Conservation (phyloP, 2,113 vertebrate species). For the Bungarus multicinctus region DNA sequence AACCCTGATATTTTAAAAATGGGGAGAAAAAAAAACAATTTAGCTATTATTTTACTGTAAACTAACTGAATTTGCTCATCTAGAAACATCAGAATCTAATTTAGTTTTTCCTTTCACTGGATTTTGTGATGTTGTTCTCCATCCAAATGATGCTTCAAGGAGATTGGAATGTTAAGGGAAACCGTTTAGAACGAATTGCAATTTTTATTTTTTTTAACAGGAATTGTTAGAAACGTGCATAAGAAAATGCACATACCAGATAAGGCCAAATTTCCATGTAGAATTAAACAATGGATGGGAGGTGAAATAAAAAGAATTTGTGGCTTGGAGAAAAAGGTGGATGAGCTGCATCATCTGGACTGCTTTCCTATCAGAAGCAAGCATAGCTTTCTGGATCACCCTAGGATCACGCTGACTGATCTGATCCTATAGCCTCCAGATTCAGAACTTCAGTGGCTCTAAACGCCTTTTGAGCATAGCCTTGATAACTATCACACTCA, state of each 20-base stretch:
- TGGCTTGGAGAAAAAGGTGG: background rate
- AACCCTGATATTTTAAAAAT: background rate
- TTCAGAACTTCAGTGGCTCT: background rate
- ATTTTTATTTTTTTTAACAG: background rate
- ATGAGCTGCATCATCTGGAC: background rate
- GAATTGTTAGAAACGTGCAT: background rate
- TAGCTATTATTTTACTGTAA: background rate
- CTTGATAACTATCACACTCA: background rate
- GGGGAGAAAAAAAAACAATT: background rate
- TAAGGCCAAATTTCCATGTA: background rate
- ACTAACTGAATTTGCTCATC: background rate
- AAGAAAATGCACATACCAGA: background rate
- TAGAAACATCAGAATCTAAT: background rate
- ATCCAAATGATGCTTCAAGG: background rate
- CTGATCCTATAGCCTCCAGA: background rate
- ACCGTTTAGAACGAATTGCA: background rate
- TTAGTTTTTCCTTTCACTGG: background rate
- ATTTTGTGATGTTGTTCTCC: background rate
- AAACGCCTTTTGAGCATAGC: background rate
- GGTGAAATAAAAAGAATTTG: background rate
- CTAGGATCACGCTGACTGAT: background rate
- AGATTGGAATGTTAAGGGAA: background rate
- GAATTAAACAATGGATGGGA: background rate
- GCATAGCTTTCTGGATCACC: background rate
- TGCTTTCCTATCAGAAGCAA: background rate